A percentile compares a stretch with the other conserved stretches of the same genome.
These are phyloP conservation scores for Carettochelys insculpta DNA, from an alignment of 2,113 vertebrate species.

Conservation along the genomic window DNA sequence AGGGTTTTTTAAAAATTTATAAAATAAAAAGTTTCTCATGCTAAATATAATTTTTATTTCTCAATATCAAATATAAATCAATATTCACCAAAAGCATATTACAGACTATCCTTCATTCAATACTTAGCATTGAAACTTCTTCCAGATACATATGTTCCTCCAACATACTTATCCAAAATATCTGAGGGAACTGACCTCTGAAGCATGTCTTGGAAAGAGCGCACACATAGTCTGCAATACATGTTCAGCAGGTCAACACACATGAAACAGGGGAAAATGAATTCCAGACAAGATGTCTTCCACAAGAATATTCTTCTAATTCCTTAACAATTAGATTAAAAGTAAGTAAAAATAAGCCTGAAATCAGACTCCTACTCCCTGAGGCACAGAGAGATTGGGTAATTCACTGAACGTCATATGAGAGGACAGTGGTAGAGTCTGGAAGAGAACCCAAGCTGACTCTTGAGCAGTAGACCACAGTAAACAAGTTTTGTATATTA, in stretches of 20 bases:
- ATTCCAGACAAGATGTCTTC: not conserved
- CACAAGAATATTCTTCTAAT: not conserved
- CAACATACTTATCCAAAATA: not conserved
- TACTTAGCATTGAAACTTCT: not conserved
- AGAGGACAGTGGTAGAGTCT: not conserved
- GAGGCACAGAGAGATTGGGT: not conserved
- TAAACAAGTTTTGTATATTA: not conserved
- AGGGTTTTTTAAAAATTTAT: not conserved
- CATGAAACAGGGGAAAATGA: accelerated
- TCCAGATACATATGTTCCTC: not conserved
- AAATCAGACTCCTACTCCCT: not conserved
- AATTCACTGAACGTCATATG: not conserved
- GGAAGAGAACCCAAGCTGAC: not conserved
- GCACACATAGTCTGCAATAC: not conserved
- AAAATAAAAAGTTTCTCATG: not conserved
- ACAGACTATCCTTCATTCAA: not conserved
- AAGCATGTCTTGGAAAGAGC: not conserved
- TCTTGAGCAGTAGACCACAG: not conserved
- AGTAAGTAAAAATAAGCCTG: not conserved
- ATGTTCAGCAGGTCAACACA: accelerated
- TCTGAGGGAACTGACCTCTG: not conserved
- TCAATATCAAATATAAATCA: not conserved
- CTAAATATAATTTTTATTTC: not conserved
- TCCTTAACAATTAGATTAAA: not conserved
- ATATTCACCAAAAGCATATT: not conserved